These are phyloP conservation scores for Erannis defoliaria DNA, from an alignment of 2,888 invertebrate species.

Conservation along the genomic window DNA sequence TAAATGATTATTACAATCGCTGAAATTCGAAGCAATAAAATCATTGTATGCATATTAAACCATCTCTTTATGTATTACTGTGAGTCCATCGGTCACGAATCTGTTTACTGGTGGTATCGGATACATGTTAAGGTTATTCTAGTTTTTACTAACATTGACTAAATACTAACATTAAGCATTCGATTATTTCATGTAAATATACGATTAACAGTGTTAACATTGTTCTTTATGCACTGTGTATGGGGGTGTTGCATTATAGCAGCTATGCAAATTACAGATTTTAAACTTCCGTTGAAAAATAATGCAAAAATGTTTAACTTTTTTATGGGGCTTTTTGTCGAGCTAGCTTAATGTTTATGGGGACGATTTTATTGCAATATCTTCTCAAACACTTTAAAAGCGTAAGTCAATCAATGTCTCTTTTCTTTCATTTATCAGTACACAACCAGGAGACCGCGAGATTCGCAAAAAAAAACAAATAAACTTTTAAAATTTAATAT, in stretches of 20 bases:
- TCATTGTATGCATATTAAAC: neutral
- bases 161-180: constrained; percentile 55
- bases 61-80: constrained; percentile 8
- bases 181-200: constrained; percentile 69
- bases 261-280: too few species aligned
- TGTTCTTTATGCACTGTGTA: constrained; percentile 39
- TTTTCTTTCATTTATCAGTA: too few species aligned
- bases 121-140: constrained; percentile 46
- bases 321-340: too few species aligned
- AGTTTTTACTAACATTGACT: constrained; percentile 58
- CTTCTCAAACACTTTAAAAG: too few species aligned
- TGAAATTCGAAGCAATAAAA: constrained; percentile 54
- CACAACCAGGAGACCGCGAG: too few species aligned
- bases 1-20: constrained; percentile 35
- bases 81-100: constrained; percentile 46
- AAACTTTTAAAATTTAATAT: too few species aligned
- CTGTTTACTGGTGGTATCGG: constrained; percentile 38
- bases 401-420: too few species aligned
- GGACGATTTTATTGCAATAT: too few species aligned
- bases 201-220: constrained; percentile 60
- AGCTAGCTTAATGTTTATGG: too few species aligned
- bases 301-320: too few species aligned
- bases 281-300: too few species aligned
- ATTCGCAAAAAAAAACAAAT: too few species aligned
- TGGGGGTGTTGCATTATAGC: constrained; percentile 16